Percentiles rank a stretch among this genome's conserved stretches.
Evolutionary conservation across 1,140 invertebrate species (phyloP).

Genomic region (Ceratosolen fusciceps): DNA sequence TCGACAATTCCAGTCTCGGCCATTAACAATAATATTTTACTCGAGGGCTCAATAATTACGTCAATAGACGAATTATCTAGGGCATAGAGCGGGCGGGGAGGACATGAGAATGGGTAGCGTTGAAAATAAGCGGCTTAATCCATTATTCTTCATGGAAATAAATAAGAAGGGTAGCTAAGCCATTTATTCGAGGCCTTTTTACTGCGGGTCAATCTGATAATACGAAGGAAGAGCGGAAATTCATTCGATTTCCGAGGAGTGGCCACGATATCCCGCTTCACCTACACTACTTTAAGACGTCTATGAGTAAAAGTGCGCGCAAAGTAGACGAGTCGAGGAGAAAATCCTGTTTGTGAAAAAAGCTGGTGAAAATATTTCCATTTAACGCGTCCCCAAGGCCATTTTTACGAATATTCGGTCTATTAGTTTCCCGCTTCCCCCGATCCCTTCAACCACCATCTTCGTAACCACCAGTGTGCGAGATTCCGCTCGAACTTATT

Average conservation of each 20-base stretch:
- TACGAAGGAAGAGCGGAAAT: too few relatives aligned
- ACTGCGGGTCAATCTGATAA: background rate
- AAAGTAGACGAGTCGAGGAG: background rate
- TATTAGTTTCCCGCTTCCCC: background rate
- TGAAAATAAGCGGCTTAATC: background rate
- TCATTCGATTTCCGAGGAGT: too few relatives aligned
- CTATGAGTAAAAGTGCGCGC: background rate
- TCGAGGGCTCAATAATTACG: too few relatives aligned
- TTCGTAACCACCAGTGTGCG: too few relatives aligned
- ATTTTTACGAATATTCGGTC: background rate
- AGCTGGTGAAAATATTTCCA: constrained; percentile 17
- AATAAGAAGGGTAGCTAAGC: background rate
- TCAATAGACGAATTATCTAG: too few relatives aligned
- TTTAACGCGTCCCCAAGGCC: background rate
- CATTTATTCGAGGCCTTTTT: background rate
- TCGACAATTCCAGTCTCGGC: too few relatives aligned
- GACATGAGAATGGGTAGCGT: too few relatives aligned
- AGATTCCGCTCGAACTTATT: background rate
- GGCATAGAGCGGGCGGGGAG: too few relatives aligned
- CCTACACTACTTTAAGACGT: too few relatives aligned
- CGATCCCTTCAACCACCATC: background rate
- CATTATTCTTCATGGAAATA: background rate
- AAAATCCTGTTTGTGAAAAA: constrained; percentile 21
- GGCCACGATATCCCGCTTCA: too few relatives aligned
- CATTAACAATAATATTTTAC: too few relatives aligned